Evolutionary conservation across 2,888 invertebrate species (phyloP), one percentile per base, ranked within the genome.

Genomic region (Cosmia pyralina): DNA sequence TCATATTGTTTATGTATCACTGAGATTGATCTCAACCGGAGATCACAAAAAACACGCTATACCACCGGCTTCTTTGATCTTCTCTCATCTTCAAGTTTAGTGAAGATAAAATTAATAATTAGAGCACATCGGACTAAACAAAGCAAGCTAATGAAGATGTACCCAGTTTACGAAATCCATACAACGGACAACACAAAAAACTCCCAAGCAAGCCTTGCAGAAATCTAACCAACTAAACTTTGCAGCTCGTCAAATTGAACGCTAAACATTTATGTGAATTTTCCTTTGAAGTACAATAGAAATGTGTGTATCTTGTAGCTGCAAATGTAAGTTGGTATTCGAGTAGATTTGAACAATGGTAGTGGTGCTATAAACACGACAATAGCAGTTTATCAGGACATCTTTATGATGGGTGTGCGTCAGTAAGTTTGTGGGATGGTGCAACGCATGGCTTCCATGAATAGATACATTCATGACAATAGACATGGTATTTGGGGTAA

Each of bases 311-410:
- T 15, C 28, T 44, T n/a, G 34, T 53, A 1, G 17, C 6, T 46
- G 84, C 64, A 83, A 68, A 62, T 63, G 4, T 74, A 76, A 74
- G 48, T 58, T 83, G 69, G 83, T 83, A 28, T 34, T 34, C 0
- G 2, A 28, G 15, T 69, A 75, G 53, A 44, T n/a, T 60, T 76
- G 41, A 80, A 85, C 85, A 85, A 85, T 85, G 60, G 76, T 44
- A 19, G 69, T 48, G 62, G 50, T 77, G 57, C 62, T 73, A 76
- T 75, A 76, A 80, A 81, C 71, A 74, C 66, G 69, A 83, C 81
- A 85, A 83, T 83, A 53, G 84, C 60, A 70, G 66, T 82, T 84
- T 85, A 85, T 85, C 84, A 63, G 66, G 75, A 75, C 71, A 85
- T 84, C 77, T 85, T 79, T 77, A 85, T 82, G 81, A 75, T 62